Evolutionary conservation across 2,888 invertebrate species (phyloP), one percentile per base, ranked within the genome.

Genomic region (Meteorus cinctellus): DNA sequence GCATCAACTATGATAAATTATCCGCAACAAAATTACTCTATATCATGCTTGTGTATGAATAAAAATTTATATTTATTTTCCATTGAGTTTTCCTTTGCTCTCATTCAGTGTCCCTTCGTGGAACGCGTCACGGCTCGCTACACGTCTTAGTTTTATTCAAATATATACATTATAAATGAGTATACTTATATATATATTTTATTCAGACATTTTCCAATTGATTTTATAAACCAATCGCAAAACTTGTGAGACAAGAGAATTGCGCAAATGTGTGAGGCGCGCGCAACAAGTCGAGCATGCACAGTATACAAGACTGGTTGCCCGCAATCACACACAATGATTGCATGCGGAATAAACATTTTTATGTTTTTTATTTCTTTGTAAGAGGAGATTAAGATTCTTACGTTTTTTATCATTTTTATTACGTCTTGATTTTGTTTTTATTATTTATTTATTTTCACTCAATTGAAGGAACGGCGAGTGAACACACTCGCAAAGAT

Each of bases 41-140:
- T 63, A 63, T 16, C 63, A 72, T 48, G 72, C 27, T 72, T 51
- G 6, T 51, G 36, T 34, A 24, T 34, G 5, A 31, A 36, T 59
- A 36, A 24, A 70, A 34, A 29, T 31, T 48, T 36, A 45, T 36
- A 16, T 36, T 48, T 72, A n/a, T 62, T 48, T 72, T 60, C 60
- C 45, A 70, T 60, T 70, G 60, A 70, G 63, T 63, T 62, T 72
- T 72, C 62, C 62, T 72, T 63, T 72, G 63, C 72, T 72, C 72
- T 72, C 72, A 45, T 72, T 72, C 72, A 63, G 29, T 63, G 62
- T 45, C 72, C 63, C 63, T 72, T 72, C 72, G 63, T 48, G 51
- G 72, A 72, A 63, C 72, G 45, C 63, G 72, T 72, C 48, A 72
- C 72, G 72, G 72, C 72, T 72, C 72, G 72, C 45, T 72, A 72